phyloP scores from a whole-genome alignment of 2,113 vertebrate genomes.

The Onychorhynchus coronatus region DNA sequence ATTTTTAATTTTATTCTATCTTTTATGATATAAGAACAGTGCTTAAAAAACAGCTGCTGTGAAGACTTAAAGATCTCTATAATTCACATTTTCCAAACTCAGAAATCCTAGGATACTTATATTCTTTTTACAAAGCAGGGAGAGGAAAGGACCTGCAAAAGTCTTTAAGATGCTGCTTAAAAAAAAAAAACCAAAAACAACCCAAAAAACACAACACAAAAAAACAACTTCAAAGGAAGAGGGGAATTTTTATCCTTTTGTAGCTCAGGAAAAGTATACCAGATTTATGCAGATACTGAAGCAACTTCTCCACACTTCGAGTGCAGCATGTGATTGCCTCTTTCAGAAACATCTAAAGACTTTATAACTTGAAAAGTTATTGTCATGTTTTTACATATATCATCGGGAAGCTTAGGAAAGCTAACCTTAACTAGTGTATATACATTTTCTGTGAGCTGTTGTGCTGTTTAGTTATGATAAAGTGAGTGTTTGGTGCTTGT shows the following conservation, averaged over 20 bases:
- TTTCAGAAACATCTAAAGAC: neutral
- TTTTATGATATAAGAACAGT: neutral
- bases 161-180: neutral
- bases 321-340: neutral
- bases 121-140: conserved; percentile 21
- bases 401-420: neutral
- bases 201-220: no score
- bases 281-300: neutral
- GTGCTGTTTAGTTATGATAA: neutral
- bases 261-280: neutral
- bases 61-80: neutral
- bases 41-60: conserved; percentile 15
- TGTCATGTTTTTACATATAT: neutral
- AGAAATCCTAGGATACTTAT: neutral
- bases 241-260: neutral
- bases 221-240: neutral
- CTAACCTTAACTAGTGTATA: neutral
- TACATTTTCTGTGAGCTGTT: neutral
- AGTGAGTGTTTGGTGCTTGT: neutral
- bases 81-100: conserved; percentile 37
- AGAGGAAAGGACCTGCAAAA: neutral
- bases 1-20: neutral
- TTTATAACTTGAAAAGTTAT: neutral
- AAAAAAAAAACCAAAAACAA: no score
- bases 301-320: neutral